Base-by-base conservation (phyloP, 2,797 vertebrate genomes). In the Gastrophryne carolinensis region DNA sequence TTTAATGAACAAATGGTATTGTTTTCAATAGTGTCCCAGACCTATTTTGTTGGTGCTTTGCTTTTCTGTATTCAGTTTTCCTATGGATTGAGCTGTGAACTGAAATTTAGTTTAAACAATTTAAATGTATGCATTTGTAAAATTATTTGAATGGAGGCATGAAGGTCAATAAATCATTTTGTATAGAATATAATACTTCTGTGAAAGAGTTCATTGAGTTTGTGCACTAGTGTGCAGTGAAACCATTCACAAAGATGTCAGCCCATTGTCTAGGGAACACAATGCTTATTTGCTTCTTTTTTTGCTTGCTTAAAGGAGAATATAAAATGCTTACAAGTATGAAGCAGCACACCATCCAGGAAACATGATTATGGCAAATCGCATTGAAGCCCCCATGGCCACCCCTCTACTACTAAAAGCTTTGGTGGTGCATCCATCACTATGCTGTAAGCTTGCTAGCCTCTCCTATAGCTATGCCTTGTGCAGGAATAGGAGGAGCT, bases 111-210 rank as follows among this genome's bases (percentile, higher is more conserved):
- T 96, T 98, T 93, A 96, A 95, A 97, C 37, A 92, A 94, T 96
- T 96, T 96, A 96, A 94, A 94, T 98, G 97, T 98, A 92, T 93
- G 92, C 92, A 92, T 93, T 93, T 92, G 91, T 93, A 98, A 95
- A 96, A 96, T 96, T 95, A 98, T 95, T 95, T 97, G 95, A 98
- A 97, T 96, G 95, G 95, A 98, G 98, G 98, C 98, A 99, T 98
- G 98, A 98, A 96, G 95, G 95, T 94, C 94, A 98, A 98, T 99
- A 98, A 98, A 98, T 94, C 94, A 97, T 98, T 98, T 98, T 98
- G 93, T 98, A 98, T 98, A 94, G 95, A 98, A 95, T 84, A 85
- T 79, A 4, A 34, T 32, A 54, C 50, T 41, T 54, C 32, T 56
- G n/a, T 69, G 34, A 57, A 30, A 24, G 34, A 29, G 26, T 68